These are phyloP conservation scores for Novumbra hubbsi DNA, from an alignment of 2,797 vertebrate species.

Conservation along the genomic window DNA sequence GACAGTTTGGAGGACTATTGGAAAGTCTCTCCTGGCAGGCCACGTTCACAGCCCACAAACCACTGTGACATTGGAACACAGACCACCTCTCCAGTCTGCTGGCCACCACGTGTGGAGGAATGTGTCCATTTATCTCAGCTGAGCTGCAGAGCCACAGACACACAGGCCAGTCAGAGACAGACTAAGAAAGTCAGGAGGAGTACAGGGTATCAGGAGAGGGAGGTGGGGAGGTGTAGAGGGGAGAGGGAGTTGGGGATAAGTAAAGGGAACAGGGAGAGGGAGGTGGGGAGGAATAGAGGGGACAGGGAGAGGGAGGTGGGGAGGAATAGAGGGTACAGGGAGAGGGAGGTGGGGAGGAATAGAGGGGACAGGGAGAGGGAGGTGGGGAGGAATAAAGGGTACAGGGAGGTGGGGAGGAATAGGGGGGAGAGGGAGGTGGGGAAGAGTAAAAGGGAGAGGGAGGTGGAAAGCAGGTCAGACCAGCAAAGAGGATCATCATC, in stretches of 20 bases:
- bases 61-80: not conserved
- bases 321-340: not conserved
- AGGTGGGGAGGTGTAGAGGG: not conserved
- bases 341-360: too few species aligned
- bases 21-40: not conserved
- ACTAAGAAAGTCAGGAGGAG: not conserved
- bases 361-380: too few species aligned
- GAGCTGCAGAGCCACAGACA: constrained; percentile 20
- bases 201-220: not conserved
- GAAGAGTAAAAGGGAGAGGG: too few species aligned
- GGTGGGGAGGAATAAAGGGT: too few species aligned
- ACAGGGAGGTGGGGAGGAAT: too few species aligned
- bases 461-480: constrained; percentile 2
- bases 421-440: too few species aligned
- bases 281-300: too few species aligned
- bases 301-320: too few species aligned
- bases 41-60: not conserved
- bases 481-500: constrained; percentile 18
- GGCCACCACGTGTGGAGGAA: constrained; percentile 10
- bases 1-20: constrained; percentile 41
- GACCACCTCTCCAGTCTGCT: constrained; percentile 3
- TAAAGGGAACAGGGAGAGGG: too few species aligned
- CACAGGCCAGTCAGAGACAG: constrained; percentile 21
- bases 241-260: too few species aligned
- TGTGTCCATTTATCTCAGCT: constrained; percentile 32